Evolutionary conservation across 2,797 vertebrate species (phyloP).

Genomic region (Apodemus agrarius): DNA sequence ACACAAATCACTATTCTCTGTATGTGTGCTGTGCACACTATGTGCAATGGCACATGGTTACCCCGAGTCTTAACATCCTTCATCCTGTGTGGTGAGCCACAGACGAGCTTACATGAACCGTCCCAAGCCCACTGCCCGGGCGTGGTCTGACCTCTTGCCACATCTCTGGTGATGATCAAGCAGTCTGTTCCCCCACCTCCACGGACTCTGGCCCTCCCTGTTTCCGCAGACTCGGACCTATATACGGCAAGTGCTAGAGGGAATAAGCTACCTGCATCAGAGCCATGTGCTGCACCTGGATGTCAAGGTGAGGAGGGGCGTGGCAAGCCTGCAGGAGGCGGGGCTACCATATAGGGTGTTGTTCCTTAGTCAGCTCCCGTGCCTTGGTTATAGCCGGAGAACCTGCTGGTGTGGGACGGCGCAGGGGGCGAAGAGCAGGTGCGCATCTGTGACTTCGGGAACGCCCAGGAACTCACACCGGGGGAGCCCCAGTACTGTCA

Average conservation of each 20-base stretch:
- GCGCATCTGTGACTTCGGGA: conserved; percentile 97
- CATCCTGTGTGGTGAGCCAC: neutral
- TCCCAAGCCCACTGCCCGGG: neutral
- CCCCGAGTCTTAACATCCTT: neutral
- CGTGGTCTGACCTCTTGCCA: neutral
- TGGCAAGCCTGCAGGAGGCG: neutral
- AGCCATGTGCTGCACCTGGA: conserved; percentile 90
- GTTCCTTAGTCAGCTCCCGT: neutral
- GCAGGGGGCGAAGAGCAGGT: conserved; percentile 91
- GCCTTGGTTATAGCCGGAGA: conserved; percentile 91
- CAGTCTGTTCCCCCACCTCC: neutral
- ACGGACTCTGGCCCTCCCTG: neutral
- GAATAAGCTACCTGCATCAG: conserved; percentile 92
- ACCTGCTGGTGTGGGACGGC: conserved; percentile 94
- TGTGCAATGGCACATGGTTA: neutral
- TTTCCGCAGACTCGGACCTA: conserved; percentile 91
- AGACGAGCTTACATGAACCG: neutral
- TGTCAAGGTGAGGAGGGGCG: conserved; percentile 87
- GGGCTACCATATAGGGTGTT: fast-evolving
- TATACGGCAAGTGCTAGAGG: conserved; percentile 94
- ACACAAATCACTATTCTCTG: neutral
- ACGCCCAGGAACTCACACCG: conserved; percentile 90
- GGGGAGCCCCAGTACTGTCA: conserved; percentile 96
- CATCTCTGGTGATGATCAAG: neutral
- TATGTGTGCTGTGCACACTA: neutral